Base-by-base conservation (phyloP, 2,888 invertebrate species). In the Thysanoteuthis rhombus region DNA sequence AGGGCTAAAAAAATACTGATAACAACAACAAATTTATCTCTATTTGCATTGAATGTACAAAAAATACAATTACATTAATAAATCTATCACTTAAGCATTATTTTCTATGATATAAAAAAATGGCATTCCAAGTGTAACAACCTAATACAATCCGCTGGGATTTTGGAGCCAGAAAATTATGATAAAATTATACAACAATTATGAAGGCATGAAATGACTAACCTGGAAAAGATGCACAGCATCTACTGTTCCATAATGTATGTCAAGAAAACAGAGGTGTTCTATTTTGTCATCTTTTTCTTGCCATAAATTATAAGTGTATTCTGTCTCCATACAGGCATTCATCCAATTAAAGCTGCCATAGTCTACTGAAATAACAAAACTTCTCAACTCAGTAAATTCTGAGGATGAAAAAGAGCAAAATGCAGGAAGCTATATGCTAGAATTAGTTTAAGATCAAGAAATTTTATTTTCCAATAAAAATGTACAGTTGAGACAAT, bases 291-390 rank as follows among this genome's bases (percentile, higher is more conserved):
- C 96, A 12, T 97, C 96, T 8, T 97, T 96, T 96, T 97, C 96
- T 16, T 96, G 97, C 98, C 98, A 98, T 94, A 97, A 97, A 93
- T 97, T 97, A 94, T 97, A 97, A 95, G 98, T 97, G 94, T 97
- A 97, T 95, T 98, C 98, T 96, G 98, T 97, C 94, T 97, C 97
- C 91, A 98, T 97, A 96, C 98, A 98, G 0, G 98, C 97, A 91
- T 95, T 94, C 90, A 95, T 95, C 97, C 97, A 97, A 93, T 96
- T 94, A 93, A 96, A 96, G 93, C 96, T 95, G 42, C 95, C 95
- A 58, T 95, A 96, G 96, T 94, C 1, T 94, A 93, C 93, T 90
- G 94, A 52, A n/a, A 52, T 52, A 93, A 75, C 36, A 75, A 75
- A 36, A 16, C 12, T n/a, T 75, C n/a, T 75, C n/a, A 36, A 75